Evolutionary conservation across 2,113 vertebrate genomes (phyloP).

Genomic region (Eidolon helvum): DNA sequence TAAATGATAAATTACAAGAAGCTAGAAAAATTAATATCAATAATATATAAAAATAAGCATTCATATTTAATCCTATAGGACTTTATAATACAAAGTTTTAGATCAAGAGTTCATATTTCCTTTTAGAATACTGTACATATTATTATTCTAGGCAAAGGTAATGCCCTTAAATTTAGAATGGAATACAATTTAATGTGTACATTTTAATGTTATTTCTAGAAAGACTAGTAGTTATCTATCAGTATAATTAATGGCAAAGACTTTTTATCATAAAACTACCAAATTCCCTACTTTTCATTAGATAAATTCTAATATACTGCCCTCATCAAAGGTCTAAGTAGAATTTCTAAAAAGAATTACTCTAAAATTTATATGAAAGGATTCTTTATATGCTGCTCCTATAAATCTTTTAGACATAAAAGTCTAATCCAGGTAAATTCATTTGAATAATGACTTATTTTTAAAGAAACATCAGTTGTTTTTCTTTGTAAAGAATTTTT

Average conservation of each 20-base stretch:
- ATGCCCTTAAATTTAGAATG: neutral
- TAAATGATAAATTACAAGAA: constrained; percentile 24
- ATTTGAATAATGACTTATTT: neutral
- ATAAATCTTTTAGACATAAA: neutral
- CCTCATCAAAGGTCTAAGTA: neutral
- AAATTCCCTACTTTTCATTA: constrained; percentile 16
- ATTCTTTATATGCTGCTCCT: neutral
- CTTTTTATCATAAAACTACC: neutral
- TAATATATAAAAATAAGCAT: neutral
- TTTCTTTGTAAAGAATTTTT: neutral
- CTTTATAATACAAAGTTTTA: constrained; percentile 13
- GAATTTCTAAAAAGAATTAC: constrained; percentile 22
- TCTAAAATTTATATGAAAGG: neutral
- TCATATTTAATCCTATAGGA: neutral
- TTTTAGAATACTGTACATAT: neutral
- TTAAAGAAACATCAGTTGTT: constrained; percentile 8
- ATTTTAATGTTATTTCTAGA: constrained; percentile 15
- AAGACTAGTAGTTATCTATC: neutral
- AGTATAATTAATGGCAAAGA: neutral
- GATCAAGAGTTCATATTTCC: neutral
- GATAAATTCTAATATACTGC: neutral
- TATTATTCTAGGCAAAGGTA: neutral
- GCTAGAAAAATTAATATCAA: constrained; percentile 18
- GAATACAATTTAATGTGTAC: neutral
- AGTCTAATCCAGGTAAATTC: neutral